phyloP scores from a whole-genome alignment of 2,888 invertebrate genomes.

The Leucania comma region DNA sequence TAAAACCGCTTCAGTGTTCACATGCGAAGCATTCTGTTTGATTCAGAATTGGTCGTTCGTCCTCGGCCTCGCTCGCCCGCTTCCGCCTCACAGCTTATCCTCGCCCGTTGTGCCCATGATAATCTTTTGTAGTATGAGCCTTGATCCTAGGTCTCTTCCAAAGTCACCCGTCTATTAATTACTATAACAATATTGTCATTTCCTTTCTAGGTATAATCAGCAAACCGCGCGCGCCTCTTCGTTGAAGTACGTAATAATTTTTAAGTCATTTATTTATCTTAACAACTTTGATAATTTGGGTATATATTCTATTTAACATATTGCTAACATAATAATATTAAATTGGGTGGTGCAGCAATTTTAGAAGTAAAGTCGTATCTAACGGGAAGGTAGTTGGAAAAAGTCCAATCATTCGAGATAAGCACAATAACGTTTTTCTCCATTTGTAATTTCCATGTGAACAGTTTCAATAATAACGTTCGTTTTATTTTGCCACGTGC shows the following conservation, averaged over 20 bases:
- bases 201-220: slow-evolving; percentile 90
- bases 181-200: slow-evolving; percentile 83
- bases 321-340: slow-evolving; percentile 43
- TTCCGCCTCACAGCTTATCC: slow-evolving; percentile 89
- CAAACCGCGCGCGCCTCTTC: slow-evolving; percentile 89
- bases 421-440: slow-evolving; percentile 41
- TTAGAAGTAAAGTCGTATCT: slow-evolving; percentile 10
- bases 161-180: slow-evolving; percentile 77
- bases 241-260: slow-evolving; percentile 88
- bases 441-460: slow-evolving; percentile 65
- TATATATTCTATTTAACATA: slow-evolving; percentile 41
- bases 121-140: slow-evolving; percentile 86
- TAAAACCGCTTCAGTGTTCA: slow-evolving; percentile 75
- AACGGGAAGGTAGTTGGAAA: slow-evolving; percentile 10
- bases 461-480: slow-evolving; percentile 70
- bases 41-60: slow-evolving; percentile 85
- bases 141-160: slow-evolving; percentile 86
- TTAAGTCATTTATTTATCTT: slow-evolving; percentile 73
- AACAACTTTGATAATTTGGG: slow-evolving; percentile 52
- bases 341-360: slow-evolving; percentile 20
- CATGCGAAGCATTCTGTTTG: slow-evolving; percentile 79
- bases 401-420: background rate
- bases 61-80: slow-evolving; percentile 88
- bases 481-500: slow-evolving; percentile 81
- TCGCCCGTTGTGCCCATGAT: slow-evolving; percentile 87